Percentiles rank a stretch among this genome's conserved stretches.
Conservation (phyloP, 2,113 vertebrate genomes). For the Pardalotus punctatus region DNA sequence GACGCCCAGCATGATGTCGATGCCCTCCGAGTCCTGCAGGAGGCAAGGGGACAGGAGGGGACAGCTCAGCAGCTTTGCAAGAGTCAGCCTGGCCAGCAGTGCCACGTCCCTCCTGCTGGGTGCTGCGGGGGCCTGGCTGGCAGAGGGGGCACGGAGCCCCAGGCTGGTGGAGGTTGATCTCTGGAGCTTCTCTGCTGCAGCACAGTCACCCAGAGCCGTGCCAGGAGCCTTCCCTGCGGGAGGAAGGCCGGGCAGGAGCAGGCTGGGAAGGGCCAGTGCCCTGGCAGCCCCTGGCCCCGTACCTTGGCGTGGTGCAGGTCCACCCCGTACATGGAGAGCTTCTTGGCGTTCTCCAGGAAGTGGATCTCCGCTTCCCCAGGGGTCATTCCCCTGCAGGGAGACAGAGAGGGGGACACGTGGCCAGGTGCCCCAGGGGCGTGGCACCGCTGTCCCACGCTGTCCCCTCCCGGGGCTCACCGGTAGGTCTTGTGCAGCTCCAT, state of each 20-base stretch:
- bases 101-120: not conserved
- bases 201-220: not conserved
- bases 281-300: not conserved
- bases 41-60: not conserved
- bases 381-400: conserved; percentile 87
- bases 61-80: not conserved
- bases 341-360: conserved; percentile 98
- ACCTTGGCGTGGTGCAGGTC: conserved; percentile 99
- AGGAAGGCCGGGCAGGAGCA: not conserved
- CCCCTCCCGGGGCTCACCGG: conserved; percentile 72
- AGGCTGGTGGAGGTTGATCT: not conserved
- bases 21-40: conserved; percentile 93
- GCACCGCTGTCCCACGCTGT: accelerated
- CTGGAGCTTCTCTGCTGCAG: not conserved
- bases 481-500: conserved; percentile 97
- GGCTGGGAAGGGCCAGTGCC: not conserved
- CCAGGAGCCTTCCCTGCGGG: not conserved
- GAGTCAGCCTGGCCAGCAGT: not conserved
- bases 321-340: conserved; percentile 98
- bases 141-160: not conserved
- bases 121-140: accelerated
- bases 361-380: conserved; percentile 97
- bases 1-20: conserved; percentile 97
- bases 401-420: not conserved
- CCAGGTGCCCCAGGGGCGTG: accelerated